A percentile compares a stretch with the other conserved stretches of the same genome.
Evolutionary conservation across 2,113 vertebrate genomes (phyloP).

Genomic region (Myiopsitta monachus): DNA sequence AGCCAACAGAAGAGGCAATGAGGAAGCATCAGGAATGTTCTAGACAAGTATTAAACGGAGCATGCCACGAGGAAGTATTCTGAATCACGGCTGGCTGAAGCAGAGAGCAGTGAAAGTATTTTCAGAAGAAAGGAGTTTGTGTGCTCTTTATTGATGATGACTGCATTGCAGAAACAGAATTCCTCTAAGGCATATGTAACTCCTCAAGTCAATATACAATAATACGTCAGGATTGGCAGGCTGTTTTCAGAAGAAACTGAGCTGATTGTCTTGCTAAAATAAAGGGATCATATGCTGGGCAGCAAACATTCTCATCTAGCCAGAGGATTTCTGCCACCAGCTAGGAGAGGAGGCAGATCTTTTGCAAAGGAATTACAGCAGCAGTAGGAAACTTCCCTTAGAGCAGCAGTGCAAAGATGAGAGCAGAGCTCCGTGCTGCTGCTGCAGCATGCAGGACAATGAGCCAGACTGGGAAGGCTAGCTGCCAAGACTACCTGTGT

Average conservation of each 20-base stretch:
- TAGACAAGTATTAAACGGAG: neutral
- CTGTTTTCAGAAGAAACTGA: neutral
- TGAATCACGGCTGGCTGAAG: neutral
- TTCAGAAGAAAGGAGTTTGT: neutral
- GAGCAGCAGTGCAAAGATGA: neutral
- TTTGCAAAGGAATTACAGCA: neutral
- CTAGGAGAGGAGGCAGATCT: neutral
- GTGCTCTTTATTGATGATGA: neutral
- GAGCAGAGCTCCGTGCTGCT: neutral
- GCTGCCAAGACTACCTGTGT: neutral
- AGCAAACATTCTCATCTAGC: neutral
- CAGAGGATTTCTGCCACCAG: neutral
- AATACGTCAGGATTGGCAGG: neutral
- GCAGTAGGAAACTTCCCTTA: neutral
- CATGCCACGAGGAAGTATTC: neutral
- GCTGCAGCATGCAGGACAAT: neutral
- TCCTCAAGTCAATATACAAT: neutral
- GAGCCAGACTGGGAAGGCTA: neutral
- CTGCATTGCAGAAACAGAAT: neutral
- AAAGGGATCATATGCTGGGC: neutral
- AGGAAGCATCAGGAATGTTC: neutral
- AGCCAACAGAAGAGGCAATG: neutral
- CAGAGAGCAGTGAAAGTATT: neutral
- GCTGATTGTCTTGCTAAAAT: neutral
- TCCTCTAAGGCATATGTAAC: neutral